A percentile compares a stretch with the other conserved stretches of the same genome.
phyloP scores from a whole-genome alignment of 2,797 vertebrate genomes.

The Cichlasoma orientale region DNA sequence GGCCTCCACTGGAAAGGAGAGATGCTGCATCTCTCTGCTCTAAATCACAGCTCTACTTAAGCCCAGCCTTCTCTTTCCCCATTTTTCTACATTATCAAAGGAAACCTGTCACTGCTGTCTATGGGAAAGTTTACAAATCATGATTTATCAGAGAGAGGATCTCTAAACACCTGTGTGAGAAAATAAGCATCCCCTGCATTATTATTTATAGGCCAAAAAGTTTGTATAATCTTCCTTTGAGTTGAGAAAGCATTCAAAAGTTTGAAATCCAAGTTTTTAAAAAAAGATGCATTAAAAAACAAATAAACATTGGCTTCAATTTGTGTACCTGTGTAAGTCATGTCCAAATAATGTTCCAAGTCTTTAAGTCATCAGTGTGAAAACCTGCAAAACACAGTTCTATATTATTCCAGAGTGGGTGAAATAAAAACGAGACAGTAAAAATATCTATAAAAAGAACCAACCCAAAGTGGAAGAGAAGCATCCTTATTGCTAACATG shows the following conservation, averaged over 20 bases:
- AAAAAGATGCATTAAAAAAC: not conserved
- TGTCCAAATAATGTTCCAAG: constrained; percentile 27
- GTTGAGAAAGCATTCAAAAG: constrained; percentile 30
- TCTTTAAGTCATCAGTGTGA: constrained; percentile 35
- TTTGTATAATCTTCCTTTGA: constrained; percentile 47
- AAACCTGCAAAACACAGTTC: constrained; percentile 36
- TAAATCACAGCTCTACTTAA: constrained; percentile 80
- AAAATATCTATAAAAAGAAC: constrained; percentile 82
- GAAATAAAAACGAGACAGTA: constrained; percentile 44
- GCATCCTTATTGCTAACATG: constrained; percentile 64
- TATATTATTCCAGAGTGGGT: constrained; percentile 53
- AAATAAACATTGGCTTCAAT: not conserved
- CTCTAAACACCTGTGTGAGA: constrained; percentile 76
- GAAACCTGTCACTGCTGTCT: constrained; percentile 80
- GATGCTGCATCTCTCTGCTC: constrained; percentile 76
- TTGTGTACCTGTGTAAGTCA: constrained; percentile 13
- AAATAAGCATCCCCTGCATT: constrained; percentile 67
- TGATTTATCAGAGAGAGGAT: constrained; percentile 76
- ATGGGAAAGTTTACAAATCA: constrained; percentile 79
- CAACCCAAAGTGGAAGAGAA: constrained; percentile 76
- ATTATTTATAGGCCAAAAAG: constrained; percentile 70
- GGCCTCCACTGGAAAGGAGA: constrained; percentile 75
- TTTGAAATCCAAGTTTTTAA: not conserved
- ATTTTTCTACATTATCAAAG: constrained; percentile 81
- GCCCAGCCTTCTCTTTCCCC: constrained; percentile 71